These are phyloP conservation scores for Campoletis raptor DNA, from an alignment of 2,888 invertebrate genomes.

Conservation along the genomic window DNA sequence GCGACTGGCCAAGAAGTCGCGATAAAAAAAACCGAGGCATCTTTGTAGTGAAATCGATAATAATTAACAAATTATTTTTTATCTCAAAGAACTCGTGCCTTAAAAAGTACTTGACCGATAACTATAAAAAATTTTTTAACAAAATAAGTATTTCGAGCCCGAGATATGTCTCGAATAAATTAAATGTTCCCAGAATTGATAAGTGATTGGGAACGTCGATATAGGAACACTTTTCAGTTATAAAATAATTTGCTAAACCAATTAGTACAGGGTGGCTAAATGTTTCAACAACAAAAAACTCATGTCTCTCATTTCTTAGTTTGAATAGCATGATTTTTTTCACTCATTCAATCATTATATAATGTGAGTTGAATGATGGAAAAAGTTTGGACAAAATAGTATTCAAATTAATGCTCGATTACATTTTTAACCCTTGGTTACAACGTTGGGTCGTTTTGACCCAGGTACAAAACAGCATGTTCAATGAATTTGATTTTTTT, in stretches of 20 bases:
- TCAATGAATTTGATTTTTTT: too few species aligned
- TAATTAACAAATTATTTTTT: background rate
- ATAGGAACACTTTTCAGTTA: conserved; percentile 51
- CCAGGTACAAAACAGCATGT: background rate
- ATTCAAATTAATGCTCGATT: background rate
- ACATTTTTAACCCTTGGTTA: background rate
- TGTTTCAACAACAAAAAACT: background rate
- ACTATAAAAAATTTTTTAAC: background rate
- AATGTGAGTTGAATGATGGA: background rate
- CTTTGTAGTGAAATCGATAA: background rate
- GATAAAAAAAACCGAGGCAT: background rate
- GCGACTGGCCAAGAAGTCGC: background rate
- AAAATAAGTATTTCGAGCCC: conserved; percentile 5
- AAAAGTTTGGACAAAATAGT: background rate
- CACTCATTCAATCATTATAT: background rate
- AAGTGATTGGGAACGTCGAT: background rate
- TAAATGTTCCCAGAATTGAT: background rate
- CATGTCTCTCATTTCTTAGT: too few species aligned
- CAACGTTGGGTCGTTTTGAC: background rate
- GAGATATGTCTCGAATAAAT: background rate
- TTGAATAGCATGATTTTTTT: background rate
- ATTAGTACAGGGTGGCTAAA: conserved; percentile 11
- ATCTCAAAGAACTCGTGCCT: background rate
- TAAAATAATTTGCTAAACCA: conserved; percentile 1
- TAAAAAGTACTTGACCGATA: background rate